phyloP scores from a whole-genome alignment of 1,140 invertebrate species.

The Thrips palmi region DNA sequence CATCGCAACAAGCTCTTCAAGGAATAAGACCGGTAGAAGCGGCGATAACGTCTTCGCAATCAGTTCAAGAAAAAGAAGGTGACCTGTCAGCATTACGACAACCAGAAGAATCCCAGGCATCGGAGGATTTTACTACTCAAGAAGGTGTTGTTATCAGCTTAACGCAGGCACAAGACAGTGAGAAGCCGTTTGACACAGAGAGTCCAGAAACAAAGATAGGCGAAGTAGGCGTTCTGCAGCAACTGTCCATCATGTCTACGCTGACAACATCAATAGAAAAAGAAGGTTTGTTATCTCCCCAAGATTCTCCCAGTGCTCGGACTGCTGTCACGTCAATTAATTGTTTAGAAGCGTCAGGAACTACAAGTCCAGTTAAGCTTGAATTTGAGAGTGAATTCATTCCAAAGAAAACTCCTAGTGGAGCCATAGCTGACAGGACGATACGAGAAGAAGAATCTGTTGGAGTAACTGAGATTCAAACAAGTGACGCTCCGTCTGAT shows the following conservation, averaged over 20 bases:
- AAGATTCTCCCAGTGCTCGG: conserved; percentile 24
- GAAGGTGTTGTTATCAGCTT: conserved; percentile 37
- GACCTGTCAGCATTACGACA: conserved; percentile 26
- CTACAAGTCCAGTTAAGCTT: conserved; percentile 29
- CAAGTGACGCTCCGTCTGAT: conserved; percentile 30
- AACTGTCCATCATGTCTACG: conserved; percentile 31
- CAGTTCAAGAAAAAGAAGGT: conserved; percentile 39
- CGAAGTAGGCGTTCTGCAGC: conserved; percentile 30
- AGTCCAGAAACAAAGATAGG: conserved; percentile 28
- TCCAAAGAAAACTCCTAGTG: conserved; percentile 23
- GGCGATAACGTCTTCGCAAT: conserved; percentile 34
- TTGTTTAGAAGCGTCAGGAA: conserved; percentile 31
- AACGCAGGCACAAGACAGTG: conserved; percentile 36
- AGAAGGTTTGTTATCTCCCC: conserved; percentile 29
- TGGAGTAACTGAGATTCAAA: conserved; percentile 30
- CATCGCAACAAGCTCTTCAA: conserved; percentile 35
- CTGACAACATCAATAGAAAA: conserved; percentile 26
- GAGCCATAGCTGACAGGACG: conserved; percentile 27
- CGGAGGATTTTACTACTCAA: conserved; percentile 31
- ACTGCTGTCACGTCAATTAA: conserved; percentile 27
- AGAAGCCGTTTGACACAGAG: conserved; percentile 28
- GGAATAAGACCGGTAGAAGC: conserved; percentile 38
- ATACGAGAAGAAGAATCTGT: conserved; percentile 33
- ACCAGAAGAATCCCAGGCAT: conserved; percentile 28
- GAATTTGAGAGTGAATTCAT: conserved; percentile 34